These are phyloP conservation scores for Myopa tessellatipennis DNA, from an alignment of 2,888 invertebrate species.

Conservation along the genomic window DNA sequence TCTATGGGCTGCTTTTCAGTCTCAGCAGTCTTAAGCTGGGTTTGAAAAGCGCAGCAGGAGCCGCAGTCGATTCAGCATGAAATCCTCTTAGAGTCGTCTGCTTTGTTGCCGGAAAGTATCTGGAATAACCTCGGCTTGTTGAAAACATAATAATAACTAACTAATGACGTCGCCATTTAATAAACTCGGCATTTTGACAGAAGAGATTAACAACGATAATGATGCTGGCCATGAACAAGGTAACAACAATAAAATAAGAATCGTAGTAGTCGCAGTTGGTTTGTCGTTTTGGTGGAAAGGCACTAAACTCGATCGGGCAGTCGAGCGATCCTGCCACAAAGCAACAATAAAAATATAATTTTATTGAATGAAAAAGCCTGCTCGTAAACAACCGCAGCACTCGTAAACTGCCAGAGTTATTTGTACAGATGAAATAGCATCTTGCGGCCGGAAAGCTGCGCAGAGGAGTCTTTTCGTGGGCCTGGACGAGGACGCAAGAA, in stretches of 20 bases:
- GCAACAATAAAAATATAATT: conserved; percentile 25
- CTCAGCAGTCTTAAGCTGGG: no score
- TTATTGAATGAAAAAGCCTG: conserved; percentile 24
- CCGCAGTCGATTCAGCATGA: no score
- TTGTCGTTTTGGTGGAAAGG: neutral
- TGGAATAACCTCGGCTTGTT: no score
- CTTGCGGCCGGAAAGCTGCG: neutral
- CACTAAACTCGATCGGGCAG: neutral
- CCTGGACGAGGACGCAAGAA: neutral
- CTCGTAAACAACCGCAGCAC: conserved; percentile 35
- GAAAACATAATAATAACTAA: neutral
- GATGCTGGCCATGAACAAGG: neutral
- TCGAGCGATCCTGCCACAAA: neutral
- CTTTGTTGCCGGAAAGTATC: no score
- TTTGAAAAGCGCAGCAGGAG: no score
- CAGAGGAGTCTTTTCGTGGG: neutral
- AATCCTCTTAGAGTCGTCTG: no score
- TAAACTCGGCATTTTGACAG: conserved; percentile 10
- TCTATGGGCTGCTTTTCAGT: no score
- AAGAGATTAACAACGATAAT: conserved; percentile 19
- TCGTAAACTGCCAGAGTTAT: conserved; percentile 46
- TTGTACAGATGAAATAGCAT: conserved; percentile 23
- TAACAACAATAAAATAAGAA: conserved; percentile 18
- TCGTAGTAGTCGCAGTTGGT: neutral
- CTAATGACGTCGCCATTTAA: conserved; percentile 9